A percentile compares a stretch with the other conserved stretches of the same genome.
These are phyloP conservation scores for Psittacula cyanocephala DNA, from an alignment of 2,113 vertebrate species.

Conservation along the genomic window DNA sequence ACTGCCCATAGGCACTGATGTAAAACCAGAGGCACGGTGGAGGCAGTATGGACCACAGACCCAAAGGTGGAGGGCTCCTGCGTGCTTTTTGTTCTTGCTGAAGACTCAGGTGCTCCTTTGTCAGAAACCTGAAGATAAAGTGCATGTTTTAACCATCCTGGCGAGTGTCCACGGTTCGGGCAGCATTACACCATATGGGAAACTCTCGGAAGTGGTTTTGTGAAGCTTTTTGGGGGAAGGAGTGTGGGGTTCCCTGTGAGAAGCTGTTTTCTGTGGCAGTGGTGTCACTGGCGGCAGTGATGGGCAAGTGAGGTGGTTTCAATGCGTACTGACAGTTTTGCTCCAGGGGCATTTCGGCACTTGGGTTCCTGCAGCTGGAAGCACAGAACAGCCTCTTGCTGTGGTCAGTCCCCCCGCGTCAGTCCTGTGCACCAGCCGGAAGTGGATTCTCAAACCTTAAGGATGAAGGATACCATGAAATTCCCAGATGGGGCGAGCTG, in stretches of 20 bases:
- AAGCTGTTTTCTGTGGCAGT: neutral
- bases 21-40: neutral
- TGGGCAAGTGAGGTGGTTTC: neutral
- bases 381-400: neutral
- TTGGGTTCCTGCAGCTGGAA: neutral
- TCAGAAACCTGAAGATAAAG: neutral
- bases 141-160: neutral
- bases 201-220: neutral
- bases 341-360: neutral
- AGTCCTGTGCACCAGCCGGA: neutral
- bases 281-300: rapidly evolving
- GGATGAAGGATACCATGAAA: neutral
- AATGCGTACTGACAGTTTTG: rapidly evolving
- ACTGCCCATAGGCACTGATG: neutral
- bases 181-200: neutral
- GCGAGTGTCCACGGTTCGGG: rapidly evolving
- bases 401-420: neutral
- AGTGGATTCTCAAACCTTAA: neutral
- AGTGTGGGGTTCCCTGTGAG: neutral
- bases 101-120: neutral
- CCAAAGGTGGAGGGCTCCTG: neutral
- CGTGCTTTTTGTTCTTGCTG: neutral
- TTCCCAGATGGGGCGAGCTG: neutral
- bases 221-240: neutral
- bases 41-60: neutral